Percentiles rank a stretch among this genome's conserved stretches.
Evolutionary conservation across 2,797 vertebrate genomes (phyloP).

Genomic region (Sus cebifrons): DNA sequence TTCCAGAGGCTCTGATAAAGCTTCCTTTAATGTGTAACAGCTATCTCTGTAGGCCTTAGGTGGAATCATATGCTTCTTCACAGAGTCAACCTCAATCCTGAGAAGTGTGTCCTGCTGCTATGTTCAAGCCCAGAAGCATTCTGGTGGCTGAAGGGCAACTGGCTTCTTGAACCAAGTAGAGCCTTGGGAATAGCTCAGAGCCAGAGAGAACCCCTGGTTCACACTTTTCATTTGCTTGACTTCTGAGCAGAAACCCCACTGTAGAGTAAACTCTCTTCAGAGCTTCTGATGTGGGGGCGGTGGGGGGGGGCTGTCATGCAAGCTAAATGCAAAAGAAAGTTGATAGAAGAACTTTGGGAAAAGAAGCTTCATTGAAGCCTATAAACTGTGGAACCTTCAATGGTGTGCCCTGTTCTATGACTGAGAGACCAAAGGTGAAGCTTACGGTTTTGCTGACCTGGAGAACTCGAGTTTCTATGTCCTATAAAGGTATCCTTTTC

Average conservation of each 20-base stretch:
- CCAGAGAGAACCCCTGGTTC: background rate
- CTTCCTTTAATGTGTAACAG: constrained; percentile 24
- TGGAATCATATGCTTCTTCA: constrained; percentile 9
- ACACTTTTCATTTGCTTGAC: constrained; percentile 51
- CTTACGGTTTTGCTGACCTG: constrained; percentile 35
- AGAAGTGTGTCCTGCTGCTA: background rate
- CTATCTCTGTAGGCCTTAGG: background rate
- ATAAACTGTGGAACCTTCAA: constrained; percentile 8
- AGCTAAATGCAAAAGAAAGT: constrained; percentile 55
- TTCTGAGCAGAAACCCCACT: constrained; percentile 37
- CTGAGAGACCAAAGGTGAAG: constrained; percentile 49
- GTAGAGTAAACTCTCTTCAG: constrained; percentile 46
- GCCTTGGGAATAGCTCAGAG: constrained; percentile 61
- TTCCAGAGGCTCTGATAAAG: constrained; percentile 63
- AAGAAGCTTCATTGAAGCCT: constrained; percentile 6
- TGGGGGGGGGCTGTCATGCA: background rate
- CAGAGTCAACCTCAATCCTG: background rate
- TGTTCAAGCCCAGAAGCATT: background rate
- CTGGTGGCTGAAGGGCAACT: constrained; percentile 41
- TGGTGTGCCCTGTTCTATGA: background rate
- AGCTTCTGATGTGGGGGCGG: constrained; percentile 21
- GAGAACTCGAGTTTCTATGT: constrained; percentile 54
- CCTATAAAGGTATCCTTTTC: constrained; percentile 52
- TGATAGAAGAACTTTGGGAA: constrained; percentile 22
- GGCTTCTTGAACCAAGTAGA: constrained; percentile 45